Evolutionary conservation across 2,888 invertebrate genomes (phyloP), one percentile per base, ranked within the genome.

Genomic region (Brachynemurus nebulosus): DNA sequence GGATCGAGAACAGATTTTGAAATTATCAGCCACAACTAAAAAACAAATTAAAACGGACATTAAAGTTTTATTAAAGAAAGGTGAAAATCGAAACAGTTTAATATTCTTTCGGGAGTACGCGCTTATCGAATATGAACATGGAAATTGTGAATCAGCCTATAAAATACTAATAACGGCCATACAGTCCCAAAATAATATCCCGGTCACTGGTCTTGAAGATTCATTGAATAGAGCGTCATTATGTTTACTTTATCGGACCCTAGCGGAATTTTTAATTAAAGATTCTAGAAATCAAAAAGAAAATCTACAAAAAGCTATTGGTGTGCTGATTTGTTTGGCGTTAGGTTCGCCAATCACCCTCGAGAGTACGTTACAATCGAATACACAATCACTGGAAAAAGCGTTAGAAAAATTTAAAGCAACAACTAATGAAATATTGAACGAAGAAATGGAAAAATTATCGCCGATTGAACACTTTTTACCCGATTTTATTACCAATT

Each of bases 81-180:
- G 16, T 14, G 60, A 60, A 30, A 73, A 76, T 54, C 62, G 76
- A 21, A 70, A 69, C 50, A 70, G 73, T 50, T 55, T 73, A 17
- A 62, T 72, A 42, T 71, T 74, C 48, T 80, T 75, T 54, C 67
- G 68, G 4, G 80, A 80, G 57, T 76, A 75, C 55, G 78, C 76
- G 7, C 56, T 78, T 39, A 67, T 76, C 44, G 77, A 78, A 56
- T 63, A 64, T 42, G 74, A 75, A 57, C 57, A 69, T 23, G 70
- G 67, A 6, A 33, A 33, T 14, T 16, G 4, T 14, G 33, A 33
- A 6, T 6, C 55, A 34, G 68, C 69, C 44, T 50, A 69, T n/a
- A 69, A 65, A 50, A 68, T 75, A 40, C 61, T 76, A 25, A 62
- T 66, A 51, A 72, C 68, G 17, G 63, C 72, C 4, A 57, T 72